Base-by-base conservation (phyloP, 2,888 invertebrate genomes). In the Venusia cambrica region DNA sequence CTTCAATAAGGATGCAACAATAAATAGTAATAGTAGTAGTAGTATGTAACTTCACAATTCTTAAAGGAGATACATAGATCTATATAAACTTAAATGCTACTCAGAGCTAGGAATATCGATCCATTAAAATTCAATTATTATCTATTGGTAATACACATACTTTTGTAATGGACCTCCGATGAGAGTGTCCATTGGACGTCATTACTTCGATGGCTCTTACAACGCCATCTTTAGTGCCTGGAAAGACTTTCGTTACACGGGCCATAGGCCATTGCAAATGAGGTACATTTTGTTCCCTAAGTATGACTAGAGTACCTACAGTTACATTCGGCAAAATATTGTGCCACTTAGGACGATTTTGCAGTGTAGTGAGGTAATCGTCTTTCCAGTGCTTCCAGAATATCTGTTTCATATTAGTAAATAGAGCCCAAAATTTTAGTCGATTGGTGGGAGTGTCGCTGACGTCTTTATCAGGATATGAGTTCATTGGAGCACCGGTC, bases 221-320 rank as follows among this genome's bases (percentile, higher is more conserved):
- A 6, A 10, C 32, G 14, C 25, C 31, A 19, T 34, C 35, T n/a
- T n/a, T n/a, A 7, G 6, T 4, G 3, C 34, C 42, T 8, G 38
- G 38, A 17, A 24, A 22, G 2, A 31, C 22, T 5, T 33, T 37
- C 5, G 18, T 15, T 9, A 42, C 24, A 20, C 42, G 20, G n/a
- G 31, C 37, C 33, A 38, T 31, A 8, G 34, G 34, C 29, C 38
- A 43, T 3, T 28, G 8, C 5, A 43, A 16, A n/a, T 35, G 43
- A 7, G 31, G 9, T 18, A 24, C 17, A n/a, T 42, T 38, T 5
- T 21, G 8, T 17, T 28, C 12, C 1, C 11, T 8, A 2, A 24
- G 13, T 7, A 24, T 34, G 1, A 38, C 36, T 4, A 41, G 18
- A 8, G 20, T 6, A 10, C 29, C 34, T 5, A 19, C 20, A 9